A percentile compares a stretch with the other conserved stretches of the same genome.
Conservation (phyloP, 2,888 invertebrate species). For the Sinelater perroti region DNA sequence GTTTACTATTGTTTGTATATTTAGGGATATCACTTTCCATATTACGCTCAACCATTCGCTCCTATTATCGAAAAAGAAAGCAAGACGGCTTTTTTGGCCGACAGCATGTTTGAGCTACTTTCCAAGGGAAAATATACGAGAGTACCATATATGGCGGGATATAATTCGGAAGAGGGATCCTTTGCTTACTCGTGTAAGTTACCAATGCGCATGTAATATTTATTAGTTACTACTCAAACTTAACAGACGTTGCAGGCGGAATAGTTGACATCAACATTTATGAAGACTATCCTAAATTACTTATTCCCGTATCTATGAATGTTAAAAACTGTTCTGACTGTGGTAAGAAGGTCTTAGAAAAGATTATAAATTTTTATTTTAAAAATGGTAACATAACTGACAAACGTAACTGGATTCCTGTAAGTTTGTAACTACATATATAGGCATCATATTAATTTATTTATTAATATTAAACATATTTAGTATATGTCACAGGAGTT, state of each 20-base stretch:
- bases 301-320: slow-evolving; percentile 16
- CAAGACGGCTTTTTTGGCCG: slow-evolving; percentile 6
- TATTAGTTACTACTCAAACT: neutral
- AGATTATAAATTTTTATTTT: slow-evolving; percentile 8
- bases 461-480: slow-evolving; percentile 6
- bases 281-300: slow-evolving; percentile 3
- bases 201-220: neutral
- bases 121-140: slow-evolving; percentile 9
- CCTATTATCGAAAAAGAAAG: slow-evolving; percentile 11
- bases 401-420: slow-evolving; percentile 12
- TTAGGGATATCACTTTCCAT: slow-evolving; percentile 19
- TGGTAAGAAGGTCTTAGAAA: neutral
- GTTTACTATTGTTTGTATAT: neutral
- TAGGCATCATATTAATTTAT: neutral
- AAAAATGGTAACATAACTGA: slow-evolving; percentile 7
- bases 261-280: neutral
- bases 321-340: neutral
- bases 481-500: slow-evolving; percentile 16
- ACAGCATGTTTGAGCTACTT: slow-evolving; percentile 8
- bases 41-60: slow-evolving; percentile 19
- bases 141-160: slow-evolving; percentile 24
- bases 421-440: slow-evolving; percentile 1
- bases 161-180: slow-evolving; percentile 27
- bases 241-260: neutral
- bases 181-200: slow-evolving; percentile 22